Evolutionary conservation across 1,140 invertebrate species (phyloP).

Genomic region (Glomeris maerens): DNA sequence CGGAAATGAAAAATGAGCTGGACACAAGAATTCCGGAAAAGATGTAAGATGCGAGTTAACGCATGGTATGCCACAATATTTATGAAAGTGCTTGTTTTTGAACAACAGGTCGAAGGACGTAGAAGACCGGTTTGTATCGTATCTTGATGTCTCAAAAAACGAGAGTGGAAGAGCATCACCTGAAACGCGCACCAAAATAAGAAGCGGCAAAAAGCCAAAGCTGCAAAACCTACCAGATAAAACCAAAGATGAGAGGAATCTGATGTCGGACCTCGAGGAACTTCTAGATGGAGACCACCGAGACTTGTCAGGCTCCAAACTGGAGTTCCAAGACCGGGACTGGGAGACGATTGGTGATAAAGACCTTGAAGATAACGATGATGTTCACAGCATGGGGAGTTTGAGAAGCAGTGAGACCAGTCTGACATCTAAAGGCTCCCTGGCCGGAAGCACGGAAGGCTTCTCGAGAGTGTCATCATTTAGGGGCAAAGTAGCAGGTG

Average conservation of each 20-base stretch:
- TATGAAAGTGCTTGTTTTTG: too few species aligned
- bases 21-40: conserved; percentile 10
- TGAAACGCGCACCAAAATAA: too few species aligned
- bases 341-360: conserved; percentile 8
- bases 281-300: conserved; percentile 5
- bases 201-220: too few species aligned
- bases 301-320: conserved; percentile 14
- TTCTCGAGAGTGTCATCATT: conserved; percentile 18
- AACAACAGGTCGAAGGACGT: too few species aligned
- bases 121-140: too few species aligned
- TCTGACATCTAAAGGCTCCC: conserved; percentile 18
- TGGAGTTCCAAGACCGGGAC: conserved; percentile 23
- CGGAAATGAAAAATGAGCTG: conserved; percentile 12
- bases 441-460: conserved; percentile 14
- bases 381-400: conserved; percentile 13
- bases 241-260: conserved; percentile 19
- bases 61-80: too few species aligned
- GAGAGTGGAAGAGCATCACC: too few species aligned
- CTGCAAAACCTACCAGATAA: too few species aligned
- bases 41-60: too few species aligned
- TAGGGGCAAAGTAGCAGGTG: conserved; percentile 22
- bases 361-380: conserved; percentile 14
- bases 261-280: conserved; percentile 8
- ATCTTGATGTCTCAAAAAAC: too few species aligned
- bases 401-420: conserved; percentile 18